These are phyloP conservation scores for Hydrophis major DNA, from an alignment of 2,797 vertebrate species.

Conservation along the genomic window DNA sequence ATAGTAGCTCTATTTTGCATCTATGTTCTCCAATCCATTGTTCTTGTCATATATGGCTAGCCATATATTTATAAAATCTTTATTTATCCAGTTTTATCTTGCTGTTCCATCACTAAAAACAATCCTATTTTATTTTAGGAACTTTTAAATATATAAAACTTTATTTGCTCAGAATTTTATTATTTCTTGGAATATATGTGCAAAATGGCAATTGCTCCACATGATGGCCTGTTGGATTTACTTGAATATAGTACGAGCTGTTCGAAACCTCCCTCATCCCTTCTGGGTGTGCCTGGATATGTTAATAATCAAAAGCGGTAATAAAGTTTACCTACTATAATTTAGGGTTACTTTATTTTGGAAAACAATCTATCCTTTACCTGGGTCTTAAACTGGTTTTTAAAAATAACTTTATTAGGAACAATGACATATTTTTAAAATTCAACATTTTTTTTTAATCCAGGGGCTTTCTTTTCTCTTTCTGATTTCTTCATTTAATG, in stretches of 20 bases:
- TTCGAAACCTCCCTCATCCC: not conserved
- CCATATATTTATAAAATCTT: not conserved
- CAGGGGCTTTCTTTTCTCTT: not conserved
- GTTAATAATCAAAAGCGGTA: not conserved
- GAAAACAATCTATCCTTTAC: not conserved
- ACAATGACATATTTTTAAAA: not conserved
- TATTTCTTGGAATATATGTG: not conserved
- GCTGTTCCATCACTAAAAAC: not conserved
- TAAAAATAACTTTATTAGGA: not conserved
- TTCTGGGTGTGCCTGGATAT: not conserved
- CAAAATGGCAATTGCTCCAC: not conserved
- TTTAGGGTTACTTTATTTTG: not conserved
- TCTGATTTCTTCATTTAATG: not conserved
- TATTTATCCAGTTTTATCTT: not conserved
- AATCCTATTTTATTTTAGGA: not conserved
- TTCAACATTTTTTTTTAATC: not conserved
- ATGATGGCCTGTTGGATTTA: not conserved
- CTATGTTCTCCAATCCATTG: not conserved
- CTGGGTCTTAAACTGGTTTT: not conserved
- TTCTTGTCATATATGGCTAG: not conserved
- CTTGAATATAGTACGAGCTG: not conserved
- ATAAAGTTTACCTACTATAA: not conserved
- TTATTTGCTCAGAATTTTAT: not conserved
- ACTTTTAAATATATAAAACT: not conserved
- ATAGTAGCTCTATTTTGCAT: not conserved